Evolutionary conservation across 2,888 invertebrate genomes (phyloP).

Genomic region (Clanis bilineata): DNA sequence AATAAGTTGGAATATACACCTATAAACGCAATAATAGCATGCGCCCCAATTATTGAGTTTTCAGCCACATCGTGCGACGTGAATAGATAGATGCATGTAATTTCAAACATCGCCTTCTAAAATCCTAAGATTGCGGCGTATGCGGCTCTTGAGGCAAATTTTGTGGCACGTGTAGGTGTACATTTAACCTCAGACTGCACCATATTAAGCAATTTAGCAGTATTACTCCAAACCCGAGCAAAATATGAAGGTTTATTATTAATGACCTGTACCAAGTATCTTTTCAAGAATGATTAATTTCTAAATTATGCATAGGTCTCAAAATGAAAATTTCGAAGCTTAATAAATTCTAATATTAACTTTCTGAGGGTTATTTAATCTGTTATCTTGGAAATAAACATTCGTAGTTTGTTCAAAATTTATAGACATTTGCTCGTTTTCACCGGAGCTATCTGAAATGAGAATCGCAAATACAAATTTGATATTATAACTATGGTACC

Average conservation of each 20-base stretch:
- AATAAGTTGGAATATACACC: no score
- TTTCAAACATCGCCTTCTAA: no score
- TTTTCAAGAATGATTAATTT: background rate
- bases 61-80: no score
- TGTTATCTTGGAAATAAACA: background rate
- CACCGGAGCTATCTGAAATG: conserved; percentile 34
- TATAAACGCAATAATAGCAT: no score
- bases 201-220: background rate
- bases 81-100: no score
- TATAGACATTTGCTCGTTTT: conserved; percentile 25
- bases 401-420: conserved; percentile 20
- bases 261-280: background rate
- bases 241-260: background rate
- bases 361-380: conserved; percentile 3
- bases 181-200: no score
- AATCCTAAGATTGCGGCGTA: no score
- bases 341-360: background rate
- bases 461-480: conserved; percentile 30
- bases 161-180: no score
- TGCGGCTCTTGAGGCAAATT: no score
- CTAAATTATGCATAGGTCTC: conserved; percentile 1
- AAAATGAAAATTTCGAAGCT: background rate
- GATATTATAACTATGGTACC: conserved; percentile 20
- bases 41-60: no score
- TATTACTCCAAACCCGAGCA: background rate